Percentiles rank a stretch among this genome's conserved stretches.
These are phyloP conservation scores for Xylota sylvarum DNA, from an alignment of 2,888 invertebrate genomes.

Conservation along the genomic window DNA sequence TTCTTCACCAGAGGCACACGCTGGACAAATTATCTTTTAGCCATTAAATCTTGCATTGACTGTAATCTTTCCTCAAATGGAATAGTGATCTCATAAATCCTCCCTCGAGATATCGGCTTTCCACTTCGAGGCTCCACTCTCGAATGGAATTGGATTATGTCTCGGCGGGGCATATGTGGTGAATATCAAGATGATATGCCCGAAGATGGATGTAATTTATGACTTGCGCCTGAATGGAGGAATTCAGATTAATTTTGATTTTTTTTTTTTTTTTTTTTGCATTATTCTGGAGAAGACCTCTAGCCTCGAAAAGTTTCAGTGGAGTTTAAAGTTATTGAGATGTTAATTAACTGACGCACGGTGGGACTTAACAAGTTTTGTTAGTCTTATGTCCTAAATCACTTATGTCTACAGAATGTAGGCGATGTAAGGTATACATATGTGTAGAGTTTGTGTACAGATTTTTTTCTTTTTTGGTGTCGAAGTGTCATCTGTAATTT, in stretches of 20 bases:
- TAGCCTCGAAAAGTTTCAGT: conserved; percentile 16
- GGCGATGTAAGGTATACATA: no score
- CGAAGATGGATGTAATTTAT: conserved; percentile 61
- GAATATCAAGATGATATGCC: conserved; percentile 38
- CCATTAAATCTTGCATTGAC: conserved; percentile 53
- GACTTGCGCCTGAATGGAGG: conserved; percentile 22
- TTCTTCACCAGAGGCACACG: conserved; percentile 53
- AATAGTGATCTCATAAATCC: conserved; percentile 70
- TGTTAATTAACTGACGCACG: conserved; percentile 27
- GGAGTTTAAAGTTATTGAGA: conserved; percentile 41
- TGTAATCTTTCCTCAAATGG: conserved; percentile 70
- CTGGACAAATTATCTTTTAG: conserved; percentile 59
- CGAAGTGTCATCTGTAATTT: no score
- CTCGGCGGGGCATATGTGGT: conserved; percentile 38
- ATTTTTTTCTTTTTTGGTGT: background rate
- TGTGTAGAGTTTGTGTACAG: background rate
- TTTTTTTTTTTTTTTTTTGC: no score
- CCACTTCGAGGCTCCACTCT: background rate
- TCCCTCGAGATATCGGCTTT: conserved; percentile 30
- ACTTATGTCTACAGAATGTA: no score
- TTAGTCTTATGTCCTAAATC: conserved; percentile 4
- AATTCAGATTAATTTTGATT: conserved; percentile 35
- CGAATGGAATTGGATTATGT: conserved; percentile 20
- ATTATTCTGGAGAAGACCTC: conserved; percentile 2
- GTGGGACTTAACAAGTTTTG: conserved; percentile 3